Base-by-base conservation (phyloP, 2,888 invertebrate species). In the Volucella zonaria region DNA sequence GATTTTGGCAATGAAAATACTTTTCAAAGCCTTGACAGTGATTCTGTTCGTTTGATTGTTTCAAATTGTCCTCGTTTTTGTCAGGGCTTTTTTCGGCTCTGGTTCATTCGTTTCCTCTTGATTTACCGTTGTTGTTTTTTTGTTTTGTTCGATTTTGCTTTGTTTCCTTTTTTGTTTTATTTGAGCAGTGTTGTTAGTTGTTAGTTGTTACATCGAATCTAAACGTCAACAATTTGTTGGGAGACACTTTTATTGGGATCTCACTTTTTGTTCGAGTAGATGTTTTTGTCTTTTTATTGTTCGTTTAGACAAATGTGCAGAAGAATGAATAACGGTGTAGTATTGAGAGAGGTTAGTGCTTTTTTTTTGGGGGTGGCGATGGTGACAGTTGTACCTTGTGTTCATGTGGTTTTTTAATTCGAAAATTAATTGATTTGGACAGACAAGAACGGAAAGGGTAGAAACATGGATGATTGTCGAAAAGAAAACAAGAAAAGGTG, bases 1-100 rank as follows among this genome's bases (percentile, higher is more conserved):
- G 62, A 67, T 80, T 83, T 83, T 80, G 83, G 75, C 83, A 83
- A 76, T 83, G 80, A 83, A 83, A 83, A 67, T 75, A 80, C 75
- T 71, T 71, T 83, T 80, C 83, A 61, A 80, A 83, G 67, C 83
- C 79, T 83, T 83, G 83, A 83, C 83, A 83, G 80, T 83, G 83
- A 83, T 75, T 83, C 71, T 51, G 83, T 80, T 66, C 70, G 66
- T 61, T 82, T 71, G 80, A 71, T 75, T 80, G 71, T 66, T 75
- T 70, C 70, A 51, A 75, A 75, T 66, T 80, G 83, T 71, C 83
- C 80, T 83, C 76, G 80, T 40, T 70, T 56, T 66, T 79, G 40
- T 51, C 45, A 51, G 11, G 10, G 12, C 56, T 47, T 23, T n/a
- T 23, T 59, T 14, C 59, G 11, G 31, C 47, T 23, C 15, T 31